Evolutionary conservation across 1,140 invertebrate genomes (phyloP).

Genomic region (Daktulosphaira vitifoliae): DNA sequence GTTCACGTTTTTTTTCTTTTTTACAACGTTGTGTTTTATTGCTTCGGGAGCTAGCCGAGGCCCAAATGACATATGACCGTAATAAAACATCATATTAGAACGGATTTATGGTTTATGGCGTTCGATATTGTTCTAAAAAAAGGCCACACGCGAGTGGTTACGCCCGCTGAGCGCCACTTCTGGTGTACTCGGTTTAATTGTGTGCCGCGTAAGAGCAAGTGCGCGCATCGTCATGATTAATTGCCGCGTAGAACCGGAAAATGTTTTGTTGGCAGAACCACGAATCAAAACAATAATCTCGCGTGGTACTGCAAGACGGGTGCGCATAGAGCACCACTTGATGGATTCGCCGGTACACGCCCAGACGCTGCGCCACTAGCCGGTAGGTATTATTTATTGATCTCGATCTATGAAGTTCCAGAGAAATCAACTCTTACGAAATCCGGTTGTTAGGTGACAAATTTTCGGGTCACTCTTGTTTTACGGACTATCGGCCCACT

Average conservation of each 20-base stretch:
- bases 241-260: too few relatives aligned
- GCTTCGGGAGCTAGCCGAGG: background rate
- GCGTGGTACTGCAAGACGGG: background rate
- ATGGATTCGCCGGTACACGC: background rate
- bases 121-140: conserved; percentile 18
- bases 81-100: conserved; percentile 28
- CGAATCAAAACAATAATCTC: background rate
- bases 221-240: too few relatives aligned
- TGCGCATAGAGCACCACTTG: too few relatives aligned
- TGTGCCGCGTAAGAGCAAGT: too few relatives aligned
- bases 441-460: conserved; percentile 32
- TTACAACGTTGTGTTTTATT: background rate
- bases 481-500: conserved; percentile 5
- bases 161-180: background rate
- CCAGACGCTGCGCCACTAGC: background rate
- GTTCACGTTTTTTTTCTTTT: conserved; percentile 13
- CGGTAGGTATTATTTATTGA: conserved; percentile 28
- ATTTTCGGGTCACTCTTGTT: conserved; percentile 33
- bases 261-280: too few relatives aligned
- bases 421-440: conserved; percentile 29
- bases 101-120: conserved; percentile 8
- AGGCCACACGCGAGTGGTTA: background rate
- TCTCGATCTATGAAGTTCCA: conserved; percentile 8
- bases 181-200: too few relatives aligned
- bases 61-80: conserved; percentile 17